Evolutionary conservation across 2,113 vertebrate genomes (phyloP).

Genomic region (Diglossa brunneiventris): DNA sequence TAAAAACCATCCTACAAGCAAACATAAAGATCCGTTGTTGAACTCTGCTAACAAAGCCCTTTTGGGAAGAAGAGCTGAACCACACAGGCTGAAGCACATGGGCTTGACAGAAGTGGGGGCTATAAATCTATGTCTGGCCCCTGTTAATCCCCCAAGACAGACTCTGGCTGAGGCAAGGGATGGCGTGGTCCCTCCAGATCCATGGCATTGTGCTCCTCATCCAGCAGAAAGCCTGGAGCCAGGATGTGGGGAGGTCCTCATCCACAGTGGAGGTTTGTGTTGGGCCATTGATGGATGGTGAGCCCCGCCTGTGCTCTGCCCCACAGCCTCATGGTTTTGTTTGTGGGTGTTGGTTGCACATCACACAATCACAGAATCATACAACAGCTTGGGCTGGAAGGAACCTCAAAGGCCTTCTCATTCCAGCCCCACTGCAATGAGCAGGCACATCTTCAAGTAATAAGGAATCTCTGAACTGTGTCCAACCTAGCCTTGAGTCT

Average conservation of each 20-base stretch:
- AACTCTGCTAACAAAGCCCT: not conserved
- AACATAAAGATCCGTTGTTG: not conserved
- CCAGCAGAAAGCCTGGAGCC: not conserved
- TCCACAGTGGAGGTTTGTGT: not conserved
- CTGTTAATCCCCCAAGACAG: not conserved
- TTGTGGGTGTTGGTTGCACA: not conserved
- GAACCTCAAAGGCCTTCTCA: not conserved
- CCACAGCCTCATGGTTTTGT: not conserved
- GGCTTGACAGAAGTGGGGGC: not conserved
- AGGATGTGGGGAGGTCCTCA: not conserved
- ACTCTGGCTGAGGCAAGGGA: not conserved
- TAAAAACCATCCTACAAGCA: not conserved
- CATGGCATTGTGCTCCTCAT: not conserved
- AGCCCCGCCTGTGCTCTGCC: not conserved
- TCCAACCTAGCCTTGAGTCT: not conserved
- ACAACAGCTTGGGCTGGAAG: not conserved
- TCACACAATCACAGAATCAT: not conserved
- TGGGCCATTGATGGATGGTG: not conserved
- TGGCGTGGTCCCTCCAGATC: rapidly evolving
- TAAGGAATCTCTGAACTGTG: not conserved
- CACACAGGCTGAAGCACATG: not conserved
- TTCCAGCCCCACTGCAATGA: not conserved
- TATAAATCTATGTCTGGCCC: not conserved
- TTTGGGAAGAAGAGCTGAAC: not conserved
- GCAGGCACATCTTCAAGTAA: not conserved